These are phyloP conservation scores for Ceratosolen solmsi DNA, from an alignment of 1,140 invertebrate genomes.

Conservation along the genomic window DNA sequence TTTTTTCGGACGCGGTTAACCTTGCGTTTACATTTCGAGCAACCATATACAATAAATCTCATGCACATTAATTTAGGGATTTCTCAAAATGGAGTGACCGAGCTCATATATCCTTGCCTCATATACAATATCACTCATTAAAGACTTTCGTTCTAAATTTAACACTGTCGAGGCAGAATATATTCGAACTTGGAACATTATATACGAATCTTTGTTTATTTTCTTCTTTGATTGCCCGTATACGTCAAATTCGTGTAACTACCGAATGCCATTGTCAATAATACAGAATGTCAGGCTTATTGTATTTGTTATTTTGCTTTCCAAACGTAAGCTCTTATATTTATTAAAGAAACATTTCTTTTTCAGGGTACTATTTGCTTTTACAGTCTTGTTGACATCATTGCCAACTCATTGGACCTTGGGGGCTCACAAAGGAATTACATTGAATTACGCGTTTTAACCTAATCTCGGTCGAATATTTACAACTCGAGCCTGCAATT, in stretches of 20 bases:
- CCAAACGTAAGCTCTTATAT: neutral
- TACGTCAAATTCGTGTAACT: neutral
- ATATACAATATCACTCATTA: neutral
- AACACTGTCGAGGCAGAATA: neutral
- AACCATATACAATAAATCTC: conserved; percentile 24
- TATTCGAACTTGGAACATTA: neutral
- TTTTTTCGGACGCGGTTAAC: neutral
- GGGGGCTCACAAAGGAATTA: neutral
- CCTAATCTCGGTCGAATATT: neutral
- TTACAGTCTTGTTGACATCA: neutral
- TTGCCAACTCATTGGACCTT: conserved; percentile 14
- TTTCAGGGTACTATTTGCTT: neutral
- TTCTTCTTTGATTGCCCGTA: neutral
- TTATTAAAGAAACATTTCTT: conserved; percentile 13
- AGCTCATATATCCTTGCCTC: neutral
- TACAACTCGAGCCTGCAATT: neutral
- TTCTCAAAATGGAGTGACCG: conserved; percentile 6
- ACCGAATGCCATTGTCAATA: neutral
- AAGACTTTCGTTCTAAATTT: conserved; percentile 21
- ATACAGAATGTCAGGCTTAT: neutral
- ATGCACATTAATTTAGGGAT: conserved; percentile 3
- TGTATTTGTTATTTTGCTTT: neutral
- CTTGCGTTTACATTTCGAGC: neutral
- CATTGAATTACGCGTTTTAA: neutral
- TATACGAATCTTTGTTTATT: neutral